These are phyloP conservation scores for Sebastiscus albofasciatus DNA, from an alignment of 2,797 vertebrate genomes.

Conservation along the genomic window DNA sequence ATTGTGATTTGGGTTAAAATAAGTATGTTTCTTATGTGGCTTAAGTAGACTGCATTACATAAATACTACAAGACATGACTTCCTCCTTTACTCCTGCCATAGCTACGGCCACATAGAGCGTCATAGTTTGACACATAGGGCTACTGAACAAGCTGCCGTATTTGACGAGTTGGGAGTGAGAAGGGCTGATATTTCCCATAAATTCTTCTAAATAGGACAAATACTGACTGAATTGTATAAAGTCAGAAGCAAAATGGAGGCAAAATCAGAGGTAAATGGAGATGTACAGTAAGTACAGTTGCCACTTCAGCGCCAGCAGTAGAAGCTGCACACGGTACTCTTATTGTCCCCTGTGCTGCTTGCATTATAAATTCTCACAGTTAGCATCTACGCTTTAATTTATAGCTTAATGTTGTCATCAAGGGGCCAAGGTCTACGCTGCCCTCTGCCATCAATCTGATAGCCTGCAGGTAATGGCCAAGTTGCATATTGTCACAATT, in stretches of 20 bases:
- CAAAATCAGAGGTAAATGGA: background rate
- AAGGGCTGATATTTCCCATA: background rate
- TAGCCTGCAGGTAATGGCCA: slow-evolving; percentile 72
- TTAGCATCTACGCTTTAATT: slow-evolving; percentile 73
- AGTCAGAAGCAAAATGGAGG: background rate
- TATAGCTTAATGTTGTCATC: slow-evolving; percentile 73
- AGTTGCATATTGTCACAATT: slow-evolving; percentile 81
- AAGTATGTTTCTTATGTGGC: too few species aligned
- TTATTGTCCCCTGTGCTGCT: slow-evolving; percentile 13
- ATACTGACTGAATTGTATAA: background rate
- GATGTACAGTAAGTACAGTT: background rate
- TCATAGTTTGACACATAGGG: fast-evolving
- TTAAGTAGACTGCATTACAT: too few species aligned
- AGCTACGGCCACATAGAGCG: too few species aligned
- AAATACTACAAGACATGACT: too few species aligned
- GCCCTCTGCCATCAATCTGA: slow-evolving; percentile 76
- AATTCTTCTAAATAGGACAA: background rate
- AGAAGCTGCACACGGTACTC: slow-evolving; percentile 8
- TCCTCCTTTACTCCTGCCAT: fast-evolving
- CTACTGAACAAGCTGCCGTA: too few species aligned
- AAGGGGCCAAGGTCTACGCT: slow-evolving; percentile 56
- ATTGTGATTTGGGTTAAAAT: too few species aligned
- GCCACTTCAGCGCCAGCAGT: background rate
- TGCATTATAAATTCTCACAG: slow-evolving; percentile 65
- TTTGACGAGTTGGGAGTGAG: too few species aligned